Evolutionary conservation across 2,888 invertebrate species (phyloP).

Genomic region (Sphinx pinastri): DNA sequence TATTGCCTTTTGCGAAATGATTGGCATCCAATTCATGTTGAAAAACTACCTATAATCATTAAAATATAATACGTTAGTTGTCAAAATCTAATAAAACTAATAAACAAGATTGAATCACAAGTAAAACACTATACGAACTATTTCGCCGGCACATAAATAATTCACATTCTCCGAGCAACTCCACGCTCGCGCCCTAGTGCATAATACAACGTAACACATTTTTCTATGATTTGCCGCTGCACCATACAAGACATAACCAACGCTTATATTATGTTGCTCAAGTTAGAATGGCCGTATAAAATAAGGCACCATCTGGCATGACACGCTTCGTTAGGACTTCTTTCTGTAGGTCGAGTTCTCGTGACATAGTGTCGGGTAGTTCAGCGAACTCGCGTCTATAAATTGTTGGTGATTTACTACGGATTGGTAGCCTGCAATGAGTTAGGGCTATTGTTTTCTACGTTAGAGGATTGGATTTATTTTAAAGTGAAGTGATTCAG

Average conservation of each 20-base stretch:
- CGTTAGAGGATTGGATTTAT: not conserved
- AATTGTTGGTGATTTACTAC: not conserved
- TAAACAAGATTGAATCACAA: no score
- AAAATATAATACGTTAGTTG: no score
- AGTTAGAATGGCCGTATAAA: constrained; percentile 58
- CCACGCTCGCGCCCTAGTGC: not conserved
- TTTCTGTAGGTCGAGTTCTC: constrained; percentile 48
- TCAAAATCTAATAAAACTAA: no score
- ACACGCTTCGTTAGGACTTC: constrained; percentile 63
- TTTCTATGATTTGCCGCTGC: constrained; percentile 39
- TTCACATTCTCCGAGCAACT: not conserved
- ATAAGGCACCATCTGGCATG: constrained; percentile 57
- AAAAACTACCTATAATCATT: no score
- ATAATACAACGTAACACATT: constrained; percentile 28
- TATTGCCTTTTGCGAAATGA: no score
- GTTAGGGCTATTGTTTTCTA: not conserved
- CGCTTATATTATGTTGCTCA: constrained; percentile 46
- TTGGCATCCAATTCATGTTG: no score
- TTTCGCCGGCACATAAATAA: not conserved
- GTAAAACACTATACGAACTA: not conserved
- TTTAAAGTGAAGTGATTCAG: not conserved
- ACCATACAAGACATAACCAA: constrained; percentile 46
- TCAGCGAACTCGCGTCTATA: constrained; percentile 22
- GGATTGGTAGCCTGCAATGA: not conserved
- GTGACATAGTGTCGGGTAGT: constrained; percentile 30